Base-by-base conservation (phyloP, 2,888 invertebrate genomes). In the Synergus gifuensis region DNA sequence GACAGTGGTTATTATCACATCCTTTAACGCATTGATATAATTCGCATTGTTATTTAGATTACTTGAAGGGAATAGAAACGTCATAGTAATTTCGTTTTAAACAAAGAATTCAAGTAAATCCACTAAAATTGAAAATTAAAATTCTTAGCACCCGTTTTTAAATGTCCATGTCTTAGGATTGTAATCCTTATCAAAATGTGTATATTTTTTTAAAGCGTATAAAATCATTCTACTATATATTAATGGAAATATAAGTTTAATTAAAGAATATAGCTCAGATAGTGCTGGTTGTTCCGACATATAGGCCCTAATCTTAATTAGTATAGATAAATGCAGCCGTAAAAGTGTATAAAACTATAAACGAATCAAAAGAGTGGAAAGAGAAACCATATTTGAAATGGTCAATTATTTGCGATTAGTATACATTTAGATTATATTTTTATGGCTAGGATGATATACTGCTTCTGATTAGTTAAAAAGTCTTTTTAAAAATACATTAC, bases 1-100 rank as follows among this genome's bases (percentile, higher is more conserved):
- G 73, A 73, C 73, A 73, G 36, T 73, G 73, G 73, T 36, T 36
- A n/a, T 73, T 73, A 73, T 73, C 73, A 73, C 73, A 54, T 73
- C 73, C 73, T 73, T 49, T 73, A 40, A 54, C 49, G n/a, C 54
- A 40, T 36, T 73, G 73, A 73, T 73, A 73, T 73, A 73, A 73
- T 54, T 54, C 28, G 7, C 49, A 73, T 16, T 69, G 2, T 46
- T 54, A 54, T 73, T 36, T 49, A 16, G 16, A 54, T 73, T 11
- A 16, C 2, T 22, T 28, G 49, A 49, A 69, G 49, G n/a, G n/a
- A 54, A 73, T 67, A 67, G 42, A n/a, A 49, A 54, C 14, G 16
- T 22, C 7, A 18, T 12, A n/a, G 12, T 60, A 60, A 4, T 9
- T 36, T 5, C 5, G 36, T 36, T 36, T 36, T 44, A 44, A 44